Base-by-base conservation (phyloP, 2,888 invertebrate genomes). In the Ethmia dodecea region DNA sequence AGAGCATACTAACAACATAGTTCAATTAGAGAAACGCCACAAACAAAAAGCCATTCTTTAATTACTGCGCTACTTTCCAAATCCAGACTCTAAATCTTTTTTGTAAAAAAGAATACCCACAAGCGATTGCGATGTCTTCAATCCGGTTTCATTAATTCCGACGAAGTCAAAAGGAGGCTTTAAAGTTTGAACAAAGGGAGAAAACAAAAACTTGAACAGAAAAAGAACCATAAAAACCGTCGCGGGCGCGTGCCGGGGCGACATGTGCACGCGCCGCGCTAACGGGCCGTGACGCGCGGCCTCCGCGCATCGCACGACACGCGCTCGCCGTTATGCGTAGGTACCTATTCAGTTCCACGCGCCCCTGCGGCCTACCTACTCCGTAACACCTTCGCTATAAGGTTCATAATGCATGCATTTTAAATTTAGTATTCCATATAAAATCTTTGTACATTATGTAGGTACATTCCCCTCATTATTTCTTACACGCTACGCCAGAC, bases 231-330 rank as follows among this genome's bases (percentile, higher is more conserved):
- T 70, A 81, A 81, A 83, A 81, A 80, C 73, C 49, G 49, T 68
- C 63, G 66, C 64, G 68, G 71, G 78, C 86, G 84, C 86, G 86
- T 83, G 84, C 83, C 83, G 62, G 44, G 55, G 79, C 81, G 80
- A 80, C 84, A 83, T 83, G 84, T 83, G 84, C 83, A 74, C 81
- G 79, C 72, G 78, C 68, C 72, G 63, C 68, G 72, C 69, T 74
- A 73, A 74, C 76, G 73, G 75, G 80, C 80, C 75, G 75, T 75
- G 73, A 75, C 77, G 65, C 57, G 47, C 48, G 44, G 42, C 40
- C 37, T 38, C 35, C 36, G 42, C 49, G 14, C 28, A 29, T 32
- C 38, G 39, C 42, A 31, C 43, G 66, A 60, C 74, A 72, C 75
- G 66, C 71, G 71, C 70, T 55, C 61, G 69, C 78, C 78, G 79